A percentile compares a stretch with the other conserved stretches of the same genome.
Conservation (phyloP, 2,888 invertebrate genomes). For the Hirtodrosophila duncani region DNA sequence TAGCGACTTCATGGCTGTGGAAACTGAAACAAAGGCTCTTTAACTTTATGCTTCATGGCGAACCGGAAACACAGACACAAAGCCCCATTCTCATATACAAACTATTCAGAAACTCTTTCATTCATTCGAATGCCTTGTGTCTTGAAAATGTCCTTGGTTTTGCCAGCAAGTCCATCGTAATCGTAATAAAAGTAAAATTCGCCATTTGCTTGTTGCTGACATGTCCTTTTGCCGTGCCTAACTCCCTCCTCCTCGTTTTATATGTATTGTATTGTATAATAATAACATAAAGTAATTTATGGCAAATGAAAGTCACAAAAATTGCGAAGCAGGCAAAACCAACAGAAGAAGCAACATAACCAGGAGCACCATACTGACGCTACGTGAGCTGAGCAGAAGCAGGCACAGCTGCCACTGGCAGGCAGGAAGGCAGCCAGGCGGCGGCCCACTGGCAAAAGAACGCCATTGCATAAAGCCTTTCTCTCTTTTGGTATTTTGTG, state of each 20-base stretch:
- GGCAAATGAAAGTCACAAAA: conserved; percentile 72
- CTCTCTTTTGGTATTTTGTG: conserved; percentile 52
- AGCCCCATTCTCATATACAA: too few species aligned
- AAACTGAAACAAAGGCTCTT: too few species aligned
- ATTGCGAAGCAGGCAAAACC: conserved; percentile 35
- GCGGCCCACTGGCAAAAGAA: conserved; percentile 1
- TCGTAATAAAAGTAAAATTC: conserved; percentile 56
- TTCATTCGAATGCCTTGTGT: too few species aligned
- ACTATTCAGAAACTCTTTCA: too few species aligned
- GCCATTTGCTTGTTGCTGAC: conserved; percentile 48
- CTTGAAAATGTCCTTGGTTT: too few species aligned
- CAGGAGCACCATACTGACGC: neutral
- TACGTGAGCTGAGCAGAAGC: conserved; percentile 1
- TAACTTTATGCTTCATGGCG: too few species aligned
- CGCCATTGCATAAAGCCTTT: too few species aligned
- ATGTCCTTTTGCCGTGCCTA: conserved; percentile 5
- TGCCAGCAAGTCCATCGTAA: conserved; percentile 29
- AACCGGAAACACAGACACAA: too few species aligned
- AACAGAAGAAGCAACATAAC: conserved; percentile 22
- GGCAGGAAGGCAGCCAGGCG: conserved; percentile 21
- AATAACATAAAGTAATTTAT: conserved; percentile 73
- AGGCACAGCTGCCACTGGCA: conserved; percentile 24
- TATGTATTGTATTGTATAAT: conserved; percentile 65
- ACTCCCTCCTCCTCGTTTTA: conserved; percentile 17
- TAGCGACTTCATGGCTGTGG: too few species aligned